These are phyloP conservation scores for Rhynchopsitta pachyrhyncha DNA, from an alignment of 2,113 vertebrate species.

Conservation along the genomic window DNA sequence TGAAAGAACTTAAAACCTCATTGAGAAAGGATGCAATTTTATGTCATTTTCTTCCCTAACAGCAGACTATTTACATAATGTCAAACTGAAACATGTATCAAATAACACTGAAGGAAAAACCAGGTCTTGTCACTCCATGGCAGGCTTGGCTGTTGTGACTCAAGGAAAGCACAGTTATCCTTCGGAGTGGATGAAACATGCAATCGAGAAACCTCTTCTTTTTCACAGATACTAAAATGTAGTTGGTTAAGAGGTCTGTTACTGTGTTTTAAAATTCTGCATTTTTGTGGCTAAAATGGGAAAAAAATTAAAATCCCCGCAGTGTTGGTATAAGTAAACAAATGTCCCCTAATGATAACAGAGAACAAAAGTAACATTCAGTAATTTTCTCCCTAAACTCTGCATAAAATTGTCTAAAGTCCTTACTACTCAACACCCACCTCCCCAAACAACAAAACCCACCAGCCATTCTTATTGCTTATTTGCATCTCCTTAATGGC, in stretches of 20 bases:
- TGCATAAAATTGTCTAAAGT: background rate
- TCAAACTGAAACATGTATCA: slow-evolving; percentile 12
- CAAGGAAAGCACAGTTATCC: background rate
- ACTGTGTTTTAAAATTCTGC: background rate
- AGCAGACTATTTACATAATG: slow-evolving; percentile 59
- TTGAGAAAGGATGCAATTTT: slow-evolving; percentile 47
- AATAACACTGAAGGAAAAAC: background rate
- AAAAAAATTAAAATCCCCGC: background rate
- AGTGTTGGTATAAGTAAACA: background rate
- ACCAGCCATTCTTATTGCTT: background rate
- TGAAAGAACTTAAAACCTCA: slow-evolving; percentile 38
- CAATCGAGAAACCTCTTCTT: background rate
- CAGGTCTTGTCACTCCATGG: background rate
- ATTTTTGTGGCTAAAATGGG: background rate
- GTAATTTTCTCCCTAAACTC: background rate
- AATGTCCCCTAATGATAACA: background rate
- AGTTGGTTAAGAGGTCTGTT: background rate
- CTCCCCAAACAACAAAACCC: background rate
- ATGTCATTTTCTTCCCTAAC: slow-evolving; percentile 49
- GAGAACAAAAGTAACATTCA: background rate
- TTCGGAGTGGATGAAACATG: background rate
- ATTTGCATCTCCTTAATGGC: background rate
- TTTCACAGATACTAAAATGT: background rate
- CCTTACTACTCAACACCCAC: background rate
- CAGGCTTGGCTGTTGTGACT: background rate